phyloP scores from a whole-genome alignment of 2,113 vertebrate genomes.

The Trichechus manatus region DNA sequence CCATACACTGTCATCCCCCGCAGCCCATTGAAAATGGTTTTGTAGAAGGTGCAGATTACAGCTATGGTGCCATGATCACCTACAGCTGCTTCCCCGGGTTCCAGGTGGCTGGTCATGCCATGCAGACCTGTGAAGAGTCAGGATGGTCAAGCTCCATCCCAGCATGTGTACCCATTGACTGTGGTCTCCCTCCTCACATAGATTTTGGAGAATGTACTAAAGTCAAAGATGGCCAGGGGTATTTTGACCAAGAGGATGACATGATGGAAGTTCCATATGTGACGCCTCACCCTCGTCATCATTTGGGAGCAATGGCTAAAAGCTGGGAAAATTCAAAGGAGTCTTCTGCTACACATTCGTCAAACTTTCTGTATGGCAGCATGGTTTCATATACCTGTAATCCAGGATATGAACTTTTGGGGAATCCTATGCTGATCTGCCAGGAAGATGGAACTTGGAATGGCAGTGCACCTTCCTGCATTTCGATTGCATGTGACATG shows the following conservation, averaged over 20 bases:
- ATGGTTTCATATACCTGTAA: conserved; percentile 92
- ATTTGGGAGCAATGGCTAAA: background rate
- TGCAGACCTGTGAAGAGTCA: conserved; percentile 95
- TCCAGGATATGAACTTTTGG: conserved; percentile 93
- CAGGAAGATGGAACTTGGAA: conserved; percentile 97
- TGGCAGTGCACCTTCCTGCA: conserved; percentile 93
- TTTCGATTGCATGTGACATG: conserved; percentile 92
- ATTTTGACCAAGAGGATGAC: conserved; percentile 75
- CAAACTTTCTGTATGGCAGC: conserved; percentile 92
- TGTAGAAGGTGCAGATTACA: conserved; percentile 97
- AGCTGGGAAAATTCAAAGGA: conserved; percentile 62
- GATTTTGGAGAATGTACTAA: conserved; percentile 95
- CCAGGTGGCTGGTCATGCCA: conserved; percentile 94
- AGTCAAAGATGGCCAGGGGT: conserved; percentile 81
- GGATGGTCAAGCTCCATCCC: conserved; percentile 96
- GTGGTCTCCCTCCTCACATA: conserved; percentile 97
- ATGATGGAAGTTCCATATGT: conserved; percentile 72
- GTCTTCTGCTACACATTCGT: conserved; percentile 73
- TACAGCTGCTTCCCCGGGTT: conserved; percentile 98
- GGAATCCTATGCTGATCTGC: conserved; percentile 90
- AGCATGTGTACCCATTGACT: conserved; percentile 93
- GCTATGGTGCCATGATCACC: conserved; percentile 97
- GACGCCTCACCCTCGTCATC: conserved; percentile 75
- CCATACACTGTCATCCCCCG: conserved; percentile 93
- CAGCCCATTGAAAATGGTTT: conserved; percentile 96